These are phyloP conservation scores for Ceratina australensis DNA, from an alignment of 1,140 invertebrate species.

Conservation along the genomic window DNA sequence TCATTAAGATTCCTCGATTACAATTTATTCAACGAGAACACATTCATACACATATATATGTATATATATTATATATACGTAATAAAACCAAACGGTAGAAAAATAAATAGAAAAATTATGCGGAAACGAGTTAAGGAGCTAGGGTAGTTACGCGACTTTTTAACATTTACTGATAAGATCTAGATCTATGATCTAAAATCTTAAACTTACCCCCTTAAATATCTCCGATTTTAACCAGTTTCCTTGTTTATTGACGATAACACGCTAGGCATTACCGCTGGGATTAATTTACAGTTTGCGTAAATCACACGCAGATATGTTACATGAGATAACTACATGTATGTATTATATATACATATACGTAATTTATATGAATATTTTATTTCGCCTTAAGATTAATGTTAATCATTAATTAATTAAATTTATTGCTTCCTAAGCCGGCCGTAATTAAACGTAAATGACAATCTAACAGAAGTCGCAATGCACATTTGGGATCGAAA, in stretches of 20 bases:
- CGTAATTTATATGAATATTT: slow-evolving; percentile 21
- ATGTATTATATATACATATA: slow-evolving; percentile 14
- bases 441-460: slow-evolving; percentile 35
- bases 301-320: not conserved
- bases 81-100: not conserved
- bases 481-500: slow-evolving; percentile 20
- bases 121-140: slow-evolving; percentile 16
- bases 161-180: too few species aligned
- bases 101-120: slow-evolving; percentile 31
- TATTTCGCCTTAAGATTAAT: slow-evolving; percentile 20
- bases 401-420: slow-evolving; percentile 43
- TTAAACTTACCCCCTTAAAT: too few species aligned
- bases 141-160: too few species aligned
- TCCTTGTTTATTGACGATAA: slow-evolving; percentile 18
- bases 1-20: too few species aligned
- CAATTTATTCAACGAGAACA: not conserved
- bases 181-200: too few species aligned
- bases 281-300: slow-evolving; percentile 17
- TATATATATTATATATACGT: slow-evolving; percentile 1
- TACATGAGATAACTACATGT: slow-evolving; percentile 10
- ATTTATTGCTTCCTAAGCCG: slow-evolving; percentile 64
- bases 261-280: slow-evolving; percentile 18
- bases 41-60: not conserved
- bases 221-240: slow-evolving; percentile 12
- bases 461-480: slow-evolving; percentile 24